phyloP scores from a whole-genome alignment of 1,140 invertebrate species.

The Cheumatopsyche charites region DNA sequence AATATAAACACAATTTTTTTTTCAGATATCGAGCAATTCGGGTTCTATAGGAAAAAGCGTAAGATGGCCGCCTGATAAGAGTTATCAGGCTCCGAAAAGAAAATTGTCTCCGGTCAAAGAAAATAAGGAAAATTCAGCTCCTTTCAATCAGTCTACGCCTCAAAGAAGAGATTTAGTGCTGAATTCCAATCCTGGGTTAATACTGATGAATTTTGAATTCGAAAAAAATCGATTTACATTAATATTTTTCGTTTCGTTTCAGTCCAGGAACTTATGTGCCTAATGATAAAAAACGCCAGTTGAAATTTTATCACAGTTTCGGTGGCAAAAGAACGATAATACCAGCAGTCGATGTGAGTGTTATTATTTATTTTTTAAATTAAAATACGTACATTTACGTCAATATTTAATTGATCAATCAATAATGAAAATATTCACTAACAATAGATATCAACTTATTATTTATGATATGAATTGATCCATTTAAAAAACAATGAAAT shows the following conservation, averaged over 20 bases:
- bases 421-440: too few relatives aligned
- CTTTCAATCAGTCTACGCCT: constrained; percentile 56
- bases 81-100: constrained; percentile 56
- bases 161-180: constrained; percentile 52
- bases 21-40: constrained; percentile 52
- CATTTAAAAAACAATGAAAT: too few relatives aligned
- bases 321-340: constrained; percentile 36
- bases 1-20: background rate
- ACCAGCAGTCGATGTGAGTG: constrained; percentile 44
- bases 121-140: constrained; percentile 52
- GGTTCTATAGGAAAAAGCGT: constrained; percentile 48
- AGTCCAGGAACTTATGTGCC: constrained; percentile 44
- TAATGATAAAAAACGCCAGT: constrained; percentile 34
- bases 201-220: constrained; percentile 11
- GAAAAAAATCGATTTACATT: background rate
- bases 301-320: constrained; percentile 47
- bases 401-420: too few relatives aligned
- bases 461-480: too few relatives aligned
- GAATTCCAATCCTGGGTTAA: constrained; percentile 56
- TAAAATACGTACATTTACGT: too few relatives aligned
- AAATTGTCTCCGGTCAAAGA: constrained; percentile 45
- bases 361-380: background rate
- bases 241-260: constrained; percentile 21
- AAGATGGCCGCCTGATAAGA: constrained; percentile 53
- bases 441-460: too few relatives aligned